phyloP scores from a whole-genome alignment of 2,888 invertebrate genomes.

The Ommatoiulus sabulosus region DNA sequence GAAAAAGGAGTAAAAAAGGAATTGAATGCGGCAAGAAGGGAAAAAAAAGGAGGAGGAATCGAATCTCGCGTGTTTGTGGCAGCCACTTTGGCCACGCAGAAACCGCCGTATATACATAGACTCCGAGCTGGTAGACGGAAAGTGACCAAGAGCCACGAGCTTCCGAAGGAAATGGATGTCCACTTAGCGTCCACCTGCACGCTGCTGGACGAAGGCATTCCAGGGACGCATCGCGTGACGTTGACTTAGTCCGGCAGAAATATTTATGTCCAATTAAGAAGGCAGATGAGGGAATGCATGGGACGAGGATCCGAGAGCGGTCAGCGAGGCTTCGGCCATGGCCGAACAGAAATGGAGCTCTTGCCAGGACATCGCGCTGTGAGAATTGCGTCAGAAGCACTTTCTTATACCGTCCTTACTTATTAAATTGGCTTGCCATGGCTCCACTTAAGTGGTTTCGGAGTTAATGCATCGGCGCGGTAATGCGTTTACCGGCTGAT shows the following conservation, averaged over 20 bases:
- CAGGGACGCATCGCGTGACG: not conserved
- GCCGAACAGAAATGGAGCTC: not conserved
- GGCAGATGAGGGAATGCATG: not conserved
- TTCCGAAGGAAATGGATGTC: not conserved
- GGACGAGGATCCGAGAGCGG: not conserved
- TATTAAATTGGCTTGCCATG: conserved; percentile 35
- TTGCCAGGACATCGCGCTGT: not conserved
- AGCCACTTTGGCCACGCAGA: not conserved
- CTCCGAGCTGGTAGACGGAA: not conserved
- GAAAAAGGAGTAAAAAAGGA: not conserved
- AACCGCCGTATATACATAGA: not conserved
- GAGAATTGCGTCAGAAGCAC: not conserved
- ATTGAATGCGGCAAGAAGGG: not conserved
- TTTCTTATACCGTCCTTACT: not conserved
- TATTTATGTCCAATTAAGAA: not conserved
- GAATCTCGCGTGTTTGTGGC: not conserved
- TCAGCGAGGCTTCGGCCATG: not conserved
- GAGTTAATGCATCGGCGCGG: conserved; percentile 45
- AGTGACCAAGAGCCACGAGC: not conserved
- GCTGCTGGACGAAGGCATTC: conserved; percentile 1
- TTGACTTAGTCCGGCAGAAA: not conserved
- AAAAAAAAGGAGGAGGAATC: not conserved
- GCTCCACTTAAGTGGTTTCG: conserved; percentile 50
- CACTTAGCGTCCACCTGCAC: conserved; percentile 11
- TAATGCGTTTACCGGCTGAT: not conserved